Evolutionary conservation across 30 jellyfish, hydroid and myxozoan genomes (phyloP).

Genomic region (Chrysaora quinquecirrha): DNA sequence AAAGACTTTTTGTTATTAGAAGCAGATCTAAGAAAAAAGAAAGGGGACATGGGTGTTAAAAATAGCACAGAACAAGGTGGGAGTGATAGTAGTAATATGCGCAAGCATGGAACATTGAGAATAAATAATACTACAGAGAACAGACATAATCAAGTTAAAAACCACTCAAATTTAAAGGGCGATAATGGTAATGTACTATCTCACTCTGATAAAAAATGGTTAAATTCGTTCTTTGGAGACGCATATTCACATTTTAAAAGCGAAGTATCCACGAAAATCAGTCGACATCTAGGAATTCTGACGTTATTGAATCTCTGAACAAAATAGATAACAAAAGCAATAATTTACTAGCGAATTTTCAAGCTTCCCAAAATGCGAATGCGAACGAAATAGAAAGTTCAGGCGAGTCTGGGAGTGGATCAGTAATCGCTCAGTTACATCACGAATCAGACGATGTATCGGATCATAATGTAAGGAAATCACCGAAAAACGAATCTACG

Average conservation of each 20-base stretch:
- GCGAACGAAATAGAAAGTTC: slow-evolving; percentile 4
- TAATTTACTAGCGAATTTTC: slow-evolving; percentile 13
- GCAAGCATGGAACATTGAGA: slow-evolving; percentile 29
- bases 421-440: not conserved
- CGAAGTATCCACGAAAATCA: not conserved
- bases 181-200: slow-evolving; percentile 27
- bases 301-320: slow-evolving; percentile 20
- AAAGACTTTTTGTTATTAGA: slow-evolving; percentile 54
- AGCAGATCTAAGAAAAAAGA: slow-evolving; percentile 22
- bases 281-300: slow-evolving; percentile 14
- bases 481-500: not conserved
- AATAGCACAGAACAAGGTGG: not conserved
- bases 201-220: slow-evolving; percentile 32
- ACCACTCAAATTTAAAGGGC: slow-evolving; percentile 8
- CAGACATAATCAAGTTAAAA: not conserved
- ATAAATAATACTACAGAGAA: not conserved
- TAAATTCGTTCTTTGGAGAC: slow-evolving; percentile 48
- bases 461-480: not conserved
- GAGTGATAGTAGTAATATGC: slow-evolving; percentile 1
- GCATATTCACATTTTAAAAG: slow-evolving; percentile 4
- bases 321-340: slow-evolving; percentile 18
- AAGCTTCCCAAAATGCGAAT: slow-evolving; percentile 11
- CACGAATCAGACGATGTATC: too few relatives aligned
- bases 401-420: slow-evolving; percentile 46
- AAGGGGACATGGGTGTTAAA: slow-evolving; percentile 61